Evolutionary conservation across 2,113 vertebrate species (phyloP).

Genomic region (Tachysurus fulvidraco): DNA sequence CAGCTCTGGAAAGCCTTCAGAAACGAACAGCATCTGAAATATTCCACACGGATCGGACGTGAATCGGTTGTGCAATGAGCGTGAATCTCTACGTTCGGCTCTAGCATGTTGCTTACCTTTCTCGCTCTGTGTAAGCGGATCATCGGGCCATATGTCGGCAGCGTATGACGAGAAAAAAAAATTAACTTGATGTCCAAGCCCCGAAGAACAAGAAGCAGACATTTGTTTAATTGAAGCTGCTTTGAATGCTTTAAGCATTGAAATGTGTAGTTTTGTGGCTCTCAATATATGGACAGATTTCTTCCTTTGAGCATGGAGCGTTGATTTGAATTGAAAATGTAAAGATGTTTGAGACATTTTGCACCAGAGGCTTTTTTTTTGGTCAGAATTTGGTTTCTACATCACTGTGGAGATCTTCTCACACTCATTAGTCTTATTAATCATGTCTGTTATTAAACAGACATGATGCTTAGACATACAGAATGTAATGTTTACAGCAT

Average conservation of each 20-base stretch:
- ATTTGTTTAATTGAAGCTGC: constrained; percentile 31
- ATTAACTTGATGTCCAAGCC: constrained; percentile 36
- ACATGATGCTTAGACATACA: neutral
- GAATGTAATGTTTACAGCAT: neutral
- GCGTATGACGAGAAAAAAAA: neutral
- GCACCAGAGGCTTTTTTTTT: constrained; percentile 7
- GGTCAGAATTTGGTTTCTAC: constrained; percentile 3
- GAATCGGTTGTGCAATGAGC: constrained; percentile 21
- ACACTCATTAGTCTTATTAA: neutral
- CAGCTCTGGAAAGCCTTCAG: constrained; percentile 15
- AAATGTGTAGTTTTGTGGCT: neutral
- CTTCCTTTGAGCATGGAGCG: neutral
- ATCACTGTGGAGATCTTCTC: neutral
- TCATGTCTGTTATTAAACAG: neutral
- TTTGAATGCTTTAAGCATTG: constrained; percentile 17
- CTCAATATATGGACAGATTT: constrained; percentile 4
- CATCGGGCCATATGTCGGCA: constrained; percentile 13
- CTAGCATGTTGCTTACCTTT: neutral
- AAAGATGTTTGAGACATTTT: constrained; percentile 18
- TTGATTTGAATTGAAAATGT: constrained; percentile 1
- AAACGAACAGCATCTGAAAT: neutral
- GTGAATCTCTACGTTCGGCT: neutral
- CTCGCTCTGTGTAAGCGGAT: neutral
- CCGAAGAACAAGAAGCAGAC: constrained; percentile 32
- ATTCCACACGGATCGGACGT: constrained; percentile 5